Conservation (phyloP, 2,797 vertebrate species). For the Enteromius paludinosus region DNA sequence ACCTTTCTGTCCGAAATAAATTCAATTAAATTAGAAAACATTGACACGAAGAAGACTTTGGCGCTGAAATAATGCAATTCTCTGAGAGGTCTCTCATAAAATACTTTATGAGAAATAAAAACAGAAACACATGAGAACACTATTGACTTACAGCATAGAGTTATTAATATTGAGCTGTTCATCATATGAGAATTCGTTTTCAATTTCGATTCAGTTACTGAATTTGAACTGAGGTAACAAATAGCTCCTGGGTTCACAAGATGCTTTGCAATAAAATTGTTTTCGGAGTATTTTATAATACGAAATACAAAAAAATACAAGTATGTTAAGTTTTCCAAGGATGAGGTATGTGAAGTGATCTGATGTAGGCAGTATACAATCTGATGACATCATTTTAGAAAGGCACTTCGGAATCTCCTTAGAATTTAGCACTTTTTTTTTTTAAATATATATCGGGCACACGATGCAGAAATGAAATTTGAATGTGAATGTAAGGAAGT, state of each 20-base stretch:
- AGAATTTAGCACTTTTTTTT: background rate
- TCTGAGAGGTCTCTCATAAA: background rate
- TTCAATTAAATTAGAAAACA: constrained; percentile 7
- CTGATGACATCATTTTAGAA: background rate
- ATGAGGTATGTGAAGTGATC: background rate
- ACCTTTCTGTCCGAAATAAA: constrained; percentile 18
- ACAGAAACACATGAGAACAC: background rate
- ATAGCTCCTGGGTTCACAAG: background rate
- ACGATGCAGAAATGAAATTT: background rate
- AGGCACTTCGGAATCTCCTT: too few species aligned
- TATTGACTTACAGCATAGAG: background rate
- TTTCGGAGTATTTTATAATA: background rate
- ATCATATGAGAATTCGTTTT: background rate
- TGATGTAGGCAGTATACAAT: too few species aligned
- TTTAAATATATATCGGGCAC: background rate
- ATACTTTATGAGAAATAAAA: background rate
- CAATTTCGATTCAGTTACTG: background rate
- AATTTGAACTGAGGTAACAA: background rate
- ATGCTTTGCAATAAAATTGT: background rate
- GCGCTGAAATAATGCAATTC: background rate
- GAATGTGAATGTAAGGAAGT: background rate
- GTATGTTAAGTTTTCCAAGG: background rate
- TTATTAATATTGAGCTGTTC: background rate
- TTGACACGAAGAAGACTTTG: background rate
- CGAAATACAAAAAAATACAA: background rate